Evolutionary conservation across 2,888 invertebrate species (phyloP), one percentile per base, ranked within the genome.

Genomic region (Caenorhabditis angaria): DNA sequence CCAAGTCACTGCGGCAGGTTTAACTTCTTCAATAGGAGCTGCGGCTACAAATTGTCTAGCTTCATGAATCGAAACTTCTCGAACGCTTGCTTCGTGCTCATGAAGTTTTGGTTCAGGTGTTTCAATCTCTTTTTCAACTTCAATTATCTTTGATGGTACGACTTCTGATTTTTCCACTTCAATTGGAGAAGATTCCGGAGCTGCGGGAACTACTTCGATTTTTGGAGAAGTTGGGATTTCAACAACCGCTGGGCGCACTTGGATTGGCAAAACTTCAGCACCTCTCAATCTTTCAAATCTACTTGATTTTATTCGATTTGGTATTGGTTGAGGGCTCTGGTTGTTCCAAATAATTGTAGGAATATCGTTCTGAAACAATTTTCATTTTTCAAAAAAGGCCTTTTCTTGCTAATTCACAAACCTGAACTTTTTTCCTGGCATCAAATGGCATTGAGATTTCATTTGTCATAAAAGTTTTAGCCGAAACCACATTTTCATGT

Each of bases 401-500:
- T 32, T n/a, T 32, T 18, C n/a, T 56, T 20, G 20, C n/a, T n/a
- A n/a, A n/a, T n/a, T n/a, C n/a, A 32, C 2, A n/a, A 20, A 27
- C 18, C 18, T 27, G 62, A 54, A 66, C 69, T 62, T 64, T 61
- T 65, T 66, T 65, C 48, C 70, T 55, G n/a, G 63, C 65, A 29
- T 57, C 67, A 22, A 67, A 74, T 48, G 65, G 65, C 69, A 74
- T 74, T 20, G 74, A 74, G 55, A 74, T 70, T 64, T 74, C 69
- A 63, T 69, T 69, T 54, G 74, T 74, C 69, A 70, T 57, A 51
- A 69, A 59, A 29, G 64, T 74, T 60, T 74, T 74, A 51, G 63
- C 24, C 22, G 14, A 25, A 25, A 54, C 54, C 27, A 25, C 22
- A 54, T 22, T 27, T 18, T 25, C 8, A 27, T 54, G 27, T 24